Conservation (phyloP, 2,113 vertebrate genomes). For the Crotalus tigris region DNA sequence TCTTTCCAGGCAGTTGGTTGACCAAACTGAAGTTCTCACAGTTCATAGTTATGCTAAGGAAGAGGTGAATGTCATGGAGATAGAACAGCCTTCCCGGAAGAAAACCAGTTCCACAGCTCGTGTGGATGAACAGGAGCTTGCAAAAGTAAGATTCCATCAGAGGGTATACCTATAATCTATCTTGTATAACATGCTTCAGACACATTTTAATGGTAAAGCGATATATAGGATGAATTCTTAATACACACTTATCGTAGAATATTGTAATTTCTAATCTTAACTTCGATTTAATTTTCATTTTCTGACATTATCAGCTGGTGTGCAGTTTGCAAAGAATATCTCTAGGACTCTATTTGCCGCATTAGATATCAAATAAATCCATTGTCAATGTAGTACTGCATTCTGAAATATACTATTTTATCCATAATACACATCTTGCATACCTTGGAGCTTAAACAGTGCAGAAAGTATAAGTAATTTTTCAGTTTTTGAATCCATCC, state of each 20-base stretch:
- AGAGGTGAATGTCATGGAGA: constrained; percentile 54
- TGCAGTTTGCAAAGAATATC: background rate
- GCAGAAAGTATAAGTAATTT: background rate
- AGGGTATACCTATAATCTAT: background rate
- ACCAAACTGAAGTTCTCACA: constrained; percentile 77
- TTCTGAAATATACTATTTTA: background rate
- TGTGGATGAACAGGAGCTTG: constrained; percentile 66
- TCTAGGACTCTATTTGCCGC: background rate
- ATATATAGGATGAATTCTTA: background rate
- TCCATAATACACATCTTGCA: background rate
- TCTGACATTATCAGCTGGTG: background rate
- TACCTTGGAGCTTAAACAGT: background rate
- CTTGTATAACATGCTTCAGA: background rate
- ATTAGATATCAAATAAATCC: background rate
- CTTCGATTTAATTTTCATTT: background rate
- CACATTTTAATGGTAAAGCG: background rate
- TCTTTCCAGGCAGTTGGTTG: constrained; percentile 74
- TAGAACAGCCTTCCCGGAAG: constrained; percentile 60
- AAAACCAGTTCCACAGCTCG: constrained; percentile 59
- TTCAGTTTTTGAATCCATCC: background rate
- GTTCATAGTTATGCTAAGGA: constrained; percentile 83
- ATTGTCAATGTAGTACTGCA: background rate
- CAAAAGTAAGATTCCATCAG: constrained; percentile 63
- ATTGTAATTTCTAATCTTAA: background rate
- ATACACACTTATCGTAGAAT: background rate